Conservation (phyloP, 2,113 vertebrate species). For the Dermatemys mawii region DNA sequence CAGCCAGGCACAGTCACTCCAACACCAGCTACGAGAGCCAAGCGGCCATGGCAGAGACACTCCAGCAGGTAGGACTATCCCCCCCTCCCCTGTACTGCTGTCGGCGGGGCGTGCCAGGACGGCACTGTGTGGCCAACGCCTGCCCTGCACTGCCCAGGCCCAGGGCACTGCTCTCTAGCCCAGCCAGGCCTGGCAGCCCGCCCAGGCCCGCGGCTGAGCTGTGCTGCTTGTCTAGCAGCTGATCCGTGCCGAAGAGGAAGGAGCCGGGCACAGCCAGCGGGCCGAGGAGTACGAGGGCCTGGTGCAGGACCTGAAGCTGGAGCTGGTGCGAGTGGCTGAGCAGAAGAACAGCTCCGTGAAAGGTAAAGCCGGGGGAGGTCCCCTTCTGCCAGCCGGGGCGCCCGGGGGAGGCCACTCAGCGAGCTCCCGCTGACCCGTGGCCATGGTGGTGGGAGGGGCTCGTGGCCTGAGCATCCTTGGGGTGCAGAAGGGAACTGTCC, state of each 20-base stretch:
- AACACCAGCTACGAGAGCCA: constrained; percentile 62
- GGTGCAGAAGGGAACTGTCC: too few species aligned
- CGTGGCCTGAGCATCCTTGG: too few species aligned
- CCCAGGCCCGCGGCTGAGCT: too few species aligned
- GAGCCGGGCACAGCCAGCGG: constrained; percentile 67
- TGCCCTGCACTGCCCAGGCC: too few species aligned
- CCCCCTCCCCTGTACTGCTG: neutral
- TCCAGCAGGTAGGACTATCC: constrained; percentile 69
- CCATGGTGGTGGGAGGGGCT: too few species aligned
- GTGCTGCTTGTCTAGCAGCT: constrained; percentile 63
- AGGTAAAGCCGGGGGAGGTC: constrained; percentile 33
- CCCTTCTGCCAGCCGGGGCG: neutral
- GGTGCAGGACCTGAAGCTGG: constrained; percentile 67
- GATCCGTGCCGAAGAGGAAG: constrained; percentile 64
- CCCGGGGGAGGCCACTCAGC: neutral
- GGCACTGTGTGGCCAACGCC: accelerated
- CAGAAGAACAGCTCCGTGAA: constrained; percentile 68
- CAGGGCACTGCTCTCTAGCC: too few species aligned
- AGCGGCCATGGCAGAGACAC: constrained; percentile 57
- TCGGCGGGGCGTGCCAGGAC: neutral
- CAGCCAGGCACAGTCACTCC: constrained; percentile 72
- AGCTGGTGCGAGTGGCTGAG: constrained; percentile 62
- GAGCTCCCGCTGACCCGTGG: too few species aligned
- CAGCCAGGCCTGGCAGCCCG: too few species aligned
- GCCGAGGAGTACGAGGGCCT: constrained; percentile 70